Percentiles rank a stretch among this genome's conserved stretches.
Conservation (phyloP, 2,797 vertebrate genomes). For the Acipenser ruthenus region DNA sequence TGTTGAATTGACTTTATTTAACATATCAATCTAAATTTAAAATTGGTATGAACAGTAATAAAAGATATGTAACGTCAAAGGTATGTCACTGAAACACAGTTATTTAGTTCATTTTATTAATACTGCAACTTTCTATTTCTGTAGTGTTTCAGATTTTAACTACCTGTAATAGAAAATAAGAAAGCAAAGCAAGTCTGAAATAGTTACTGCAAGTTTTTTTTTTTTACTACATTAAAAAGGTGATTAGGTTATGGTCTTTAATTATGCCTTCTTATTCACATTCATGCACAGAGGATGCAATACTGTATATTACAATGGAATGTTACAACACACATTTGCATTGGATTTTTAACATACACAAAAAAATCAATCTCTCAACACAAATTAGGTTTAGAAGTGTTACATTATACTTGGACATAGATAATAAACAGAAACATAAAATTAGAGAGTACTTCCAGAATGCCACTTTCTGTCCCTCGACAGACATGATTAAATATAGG, state of each 20-base stretch:
- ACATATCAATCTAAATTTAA: no score
- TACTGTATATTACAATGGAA: not conserved
- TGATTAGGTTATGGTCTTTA: not conserved
- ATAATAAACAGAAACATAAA: not conserved
- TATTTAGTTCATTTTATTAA: no score
- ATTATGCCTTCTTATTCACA: not conserved
- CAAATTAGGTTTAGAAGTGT: not conserved
- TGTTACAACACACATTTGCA: not conserved
- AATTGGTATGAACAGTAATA: no score
- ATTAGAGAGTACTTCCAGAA: not conserved
- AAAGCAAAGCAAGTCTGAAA: not conserved
- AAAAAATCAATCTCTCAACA: not conserved
- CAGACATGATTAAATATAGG: not conserved
- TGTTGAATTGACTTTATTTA: no score
- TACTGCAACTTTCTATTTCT: no score
- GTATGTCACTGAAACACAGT: no score
- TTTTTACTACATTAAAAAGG: constrained; percentile 1
- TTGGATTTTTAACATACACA: not conserved
- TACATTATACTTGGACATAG: not conserved
- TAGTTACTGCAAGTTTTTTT: not conserved
- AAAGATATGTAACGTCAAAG: no score
- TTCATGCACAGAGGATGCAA: not conserved
- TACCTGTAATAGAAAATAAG: no score
- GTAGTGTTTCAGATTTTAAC: no score
- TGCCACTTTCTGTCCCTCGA: not conserved